Evolutionary conservation across 2,113 vertebrate genomes (phyloP).

Genomic region (Pygoscelis antarcticus): DNA sequence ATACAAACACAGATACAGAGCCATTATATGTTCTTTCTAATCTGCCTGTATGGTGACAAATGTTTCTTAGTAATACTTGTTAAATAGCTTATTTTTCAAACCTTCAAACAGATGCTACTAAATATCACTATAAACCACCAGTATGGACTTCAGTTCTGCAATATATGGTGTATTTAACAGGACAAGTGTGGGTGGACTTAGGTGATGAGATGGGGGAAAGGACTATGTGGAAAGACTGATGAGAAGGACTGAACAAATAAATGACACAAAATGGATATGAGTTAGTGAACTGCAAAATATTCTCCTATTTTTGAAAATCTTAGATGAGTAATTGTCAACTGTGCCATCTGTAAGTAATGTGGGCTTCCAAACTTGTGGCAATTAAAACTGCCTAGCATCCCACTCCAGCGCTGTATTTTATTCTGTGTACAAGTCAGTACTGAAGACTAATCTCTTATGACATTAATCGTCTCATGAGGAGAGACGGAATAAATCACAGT

Average conservation of each 20-base stretch:
- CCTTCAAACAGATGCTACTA: not conserved
- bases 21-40: not conserved
- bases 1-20: not conserved
- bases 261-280: not conserved
- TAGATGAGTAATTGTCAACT: constrained; percentile 48
- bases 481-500: constrained; percentile 56
- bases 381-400: constrained; percentile 45
- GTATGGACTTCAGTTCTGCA: not conserved
- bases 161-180: not conserved
- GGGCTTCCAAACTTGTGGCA: constrained; percentile 31
- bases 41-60: not conserved
- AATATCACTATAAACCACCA: not conserved
- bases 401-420: constrained; percentile 13
- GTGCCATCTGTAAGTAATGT: constrained; percentile 41
- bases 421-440: constrained; percentile 34
- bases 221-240: not conserved
- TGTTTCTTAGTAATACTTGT: not conserved
- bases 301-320: constrained; percentile 39
- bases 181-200: not conserved
- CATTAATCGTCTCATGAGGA: constrained; percentile 65
- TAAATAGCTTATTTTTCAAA: constrained; percentile 1
- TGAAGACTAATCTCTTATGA: constrained; percentile 56
- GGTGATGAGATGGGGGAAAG: not conserved
- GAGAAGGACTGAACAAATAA: not conserved
- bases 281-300: constrained; percentile 24